Percentiles rank a stretch among this genome's conserved stretches.
Conservation (phyloP, 2,113 vertebrate species). For the Siniperca chuatsi region DNA sequence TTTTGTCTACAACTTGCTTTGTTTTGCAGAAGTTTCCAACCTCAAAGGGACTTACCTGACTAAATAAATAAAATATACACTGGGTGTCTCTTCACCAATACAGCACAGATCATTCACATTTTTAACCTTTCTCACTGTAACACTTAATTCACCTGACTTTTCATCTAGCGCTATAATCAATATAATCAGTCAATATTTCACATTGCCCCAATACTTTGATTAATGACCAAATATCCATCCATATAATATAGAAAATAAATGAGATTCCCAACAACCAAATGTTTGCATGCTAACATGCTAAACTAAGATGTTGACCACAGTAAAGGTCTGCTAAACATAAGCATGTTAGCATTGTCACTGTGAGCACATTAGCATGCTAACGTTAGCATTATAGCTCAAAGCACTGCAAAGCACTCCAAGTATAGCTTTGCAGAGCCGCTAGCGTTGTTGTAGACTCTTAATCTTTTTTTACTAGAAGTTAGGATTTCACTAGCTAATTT, state of each 20-base stretch:
- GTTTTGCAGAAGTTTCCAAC: background rate
- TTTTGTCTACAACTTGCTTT: background rate
- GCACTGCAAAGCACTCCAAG: no score
- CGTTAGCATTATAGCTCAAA: background rate
- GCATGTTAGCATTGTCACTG: background rate
- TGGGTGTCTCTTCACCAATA: background rate
- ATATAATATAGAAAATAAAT: no score
- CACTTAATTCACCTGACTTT: no score
- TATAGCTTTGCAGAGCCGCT: background rate
- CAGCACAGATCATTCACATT: background rate
- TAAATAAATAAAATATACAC: constrained; percentile 1
- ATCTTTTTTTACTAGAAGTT: background rate
- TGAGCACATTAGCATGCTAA: background rate
- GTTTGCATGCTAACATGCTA: background rate
- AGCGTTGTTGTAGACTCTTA: background rate
- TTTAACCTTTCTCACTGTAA: background rate
- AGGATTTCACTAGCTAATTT: background rate
- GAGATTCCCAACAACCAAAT: background rate
- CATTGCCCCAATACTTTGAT: no score
- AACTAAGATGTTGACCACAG: no score
- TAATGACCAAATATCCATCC: no score
- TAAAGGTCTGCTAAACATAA: no score
- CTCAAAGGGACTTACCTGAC: background rate
- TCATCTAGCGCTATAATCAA: no score
- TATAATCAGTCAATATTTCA: no score